phyloP scores from a whole-genome alignment of 2,888 invertebrate species.

The Tupiocoris notatus region DNA sequence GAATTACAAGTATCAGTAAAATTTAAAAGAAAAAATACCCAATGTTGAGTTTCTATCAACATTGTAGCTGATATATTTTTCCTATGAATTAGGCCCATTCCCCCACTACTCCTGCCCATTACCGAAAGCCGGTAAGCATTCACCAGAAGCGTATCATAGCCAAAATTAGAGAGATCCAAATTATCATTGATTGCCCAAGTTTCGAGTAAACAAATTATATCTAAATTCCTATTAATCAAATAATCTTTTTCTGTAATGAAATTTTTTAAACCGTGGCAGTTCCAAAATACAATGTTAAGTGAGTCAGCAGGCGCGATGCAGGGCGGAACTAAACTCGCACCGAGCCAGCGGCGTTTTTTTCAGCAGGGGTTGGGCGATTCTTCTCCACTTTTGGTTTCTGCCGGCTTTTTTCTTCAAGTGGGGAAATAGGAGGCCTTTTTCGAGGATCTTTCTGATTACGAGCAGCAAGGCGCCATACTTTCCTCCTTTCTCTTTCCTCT shows the following conservation, averaged over 20 bases:
- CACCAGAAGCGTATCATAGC: not conserved
- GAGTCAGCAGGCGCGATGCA: too few relatives aligned
- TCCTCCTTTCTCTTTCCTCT: constrained; percentile 28
- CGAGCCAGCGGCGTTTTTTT: not conserved
- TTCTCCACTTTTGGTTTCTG: too few relatives aligned
- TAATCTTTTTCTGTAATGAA: not conserved
- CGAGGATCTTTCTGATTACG: not conserved
- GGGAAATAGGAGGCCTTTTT: not conserved
- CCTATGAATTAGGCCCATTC: not conserved
- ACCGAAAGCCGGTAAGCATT: not conserved
- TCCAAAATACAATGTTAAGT: not conserved
- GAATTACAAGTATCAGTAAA: too few relatives aligned
- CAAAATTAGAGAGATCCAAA: not conserved
- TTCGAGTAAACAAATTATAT: not conserved
- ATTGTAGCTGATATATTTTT: not conserved
- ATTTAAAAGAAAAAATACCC: not conserved
- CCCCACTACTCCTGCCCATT: not conserved
- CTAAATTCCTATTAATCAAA: not conserved
- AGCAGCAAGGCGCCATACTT: not conserved
- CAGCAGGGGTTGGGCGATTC: too few relatives aligned
- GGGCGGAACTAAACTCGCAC: not conserved
- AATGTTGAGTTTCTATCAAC: not conserved
- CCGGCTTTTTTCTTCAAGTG: not conserved
- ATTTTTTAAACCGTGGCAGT: not conserved
- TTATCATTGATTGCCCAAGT: not conserved